Evolutionary conservation across 2,888 invertebrate genomes (phyloP), one percentile per base, ranked within the genome.

Genomic region (Stenchaetothrips biformis): DNA sequence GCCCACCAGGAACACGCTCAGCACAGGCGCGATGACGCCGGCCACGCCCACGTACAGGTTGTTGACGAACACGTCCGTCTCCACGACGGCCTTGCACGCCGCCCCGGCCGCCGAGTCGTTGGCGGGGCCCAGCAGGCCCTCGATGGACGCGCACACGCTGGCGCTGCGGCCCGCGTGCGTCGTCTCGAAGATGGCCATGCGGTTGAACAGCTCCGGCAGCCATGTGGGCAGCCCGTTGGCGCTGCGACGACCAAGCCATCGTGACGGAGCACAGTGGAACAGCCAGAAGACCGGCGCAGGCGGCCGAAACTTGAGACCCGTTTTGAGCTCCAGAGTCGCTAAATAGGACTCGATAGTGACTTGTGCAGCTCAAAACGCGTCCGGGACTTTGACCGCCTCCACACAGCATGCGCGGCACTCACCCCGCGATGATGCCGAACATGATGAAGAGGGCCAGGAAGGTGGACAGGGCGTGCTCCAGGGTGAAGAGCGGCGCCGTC

Each of bases 121-220:
- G 67, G 25, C 21, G 67, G 7, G 67, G 67, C 67, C 67, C 7
- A 21, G 7, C 8, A 74, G 67, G 9, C 25, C 67, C 67, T 25
- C 21, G 21, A 74, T 74, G 25, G 67, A 74, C 21, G 79, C 79
- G 77, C 82, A 82, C 8, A 81, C 79, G 48, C 81, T 81, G 4
- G 81, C 81, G 2, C 80, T 77, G 37, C 78, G 49, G 49, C 80
- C 81, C 11, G 79, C 81, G 53, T 82, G 79, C n/a, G 21, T n/a
- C 7, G 78, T n/a, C 16, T 37, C 80, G 74, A 81, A 82, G 27
- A 80, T 79, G 13, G 82, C 79, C 79, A 81, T 74, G 3, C 82
- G 81, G 77, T 82, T 82, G 81, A 82, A 82, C n/a, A 82, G 79
- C 77, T 82, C 82, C 3, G 82, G 82, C 16, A 82, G 80, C 82